phyloP scores from a whole-genome alignment of 2,888 invertebrate genomes.

The Orthonevra nobilis region DNA sequence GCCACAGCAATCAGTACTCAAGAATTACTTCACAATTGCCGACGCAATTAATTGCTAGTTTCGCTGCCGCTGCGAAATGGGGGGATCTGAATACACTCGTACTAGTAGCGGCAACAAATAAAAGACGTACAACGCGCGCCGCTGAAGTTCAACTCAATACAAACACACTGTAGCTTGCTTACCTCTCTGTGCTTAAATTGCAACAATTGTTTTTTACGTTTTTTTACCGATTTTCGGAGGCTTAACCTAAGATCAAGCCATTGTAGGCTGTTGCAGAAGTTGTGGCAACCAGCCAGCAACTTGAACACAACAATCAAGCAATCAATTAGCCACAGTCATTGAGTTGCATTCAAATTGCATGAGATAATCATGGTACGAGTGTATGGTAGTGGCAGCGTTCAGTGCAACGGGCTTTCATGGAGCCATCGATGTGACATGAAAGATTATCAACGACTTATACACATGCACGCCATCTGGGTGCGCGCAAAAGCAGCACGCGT shows the following conservation, averaged over 20 bases:
- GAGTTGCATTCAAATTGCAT: slow-evolving; percentile 69
- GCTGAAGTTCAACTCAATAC: slow-evolving; percentile 26
- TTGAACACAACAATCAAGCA: slow-evolving; percentile 63
- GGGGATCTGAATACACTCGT: neutral
- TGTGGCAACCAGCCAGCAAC: slow-evolving; percentile 21
- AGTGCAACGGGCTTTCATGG: slow-evolving; percentile 48
- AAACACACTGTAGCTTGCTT: too few species aligned
- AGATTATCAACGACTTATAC: slow-evolving; percentile 53
- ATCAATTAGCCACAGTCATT: slow-evolving; percentile 66
- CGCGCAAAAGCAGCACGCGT: slow-evolving; percentile 43
- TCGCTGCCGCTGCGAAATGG: neutral
- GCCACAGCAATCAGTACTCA: too few species aligned
- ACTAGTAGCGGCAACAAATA: slow-evolving; percentile 40
- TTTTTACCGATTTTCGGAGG: slow-evolving; percentile 20
- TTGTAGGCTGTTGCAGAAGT: slow-evolving; percentile 35
- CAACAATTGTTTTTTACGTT: slow-evolving; percentile 45
- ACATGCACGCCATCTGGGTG: slow-evolving; percentile 47
- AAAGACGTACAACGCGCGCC: slow-evolving; percentile 34
- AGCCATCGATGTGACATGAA: slow-evolving; percentile 58
- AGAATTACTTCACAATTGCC: slow-evolving; percentile 63
- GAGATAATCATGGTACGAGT: slow-evolving; percentile 51
- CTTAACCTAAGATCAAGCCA: slow-evolving; percentile 14
- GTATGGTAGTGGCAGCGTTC: slow-evolving; percentile 31
- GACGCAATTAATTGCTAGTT: slow-evolving; percentile 65
- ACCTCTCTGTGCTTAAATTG: slow-evolving; percentile 47